Conservation (phyloP, 1,140 invertebrate species). For the Rhizoglyphus robini region DNA sequence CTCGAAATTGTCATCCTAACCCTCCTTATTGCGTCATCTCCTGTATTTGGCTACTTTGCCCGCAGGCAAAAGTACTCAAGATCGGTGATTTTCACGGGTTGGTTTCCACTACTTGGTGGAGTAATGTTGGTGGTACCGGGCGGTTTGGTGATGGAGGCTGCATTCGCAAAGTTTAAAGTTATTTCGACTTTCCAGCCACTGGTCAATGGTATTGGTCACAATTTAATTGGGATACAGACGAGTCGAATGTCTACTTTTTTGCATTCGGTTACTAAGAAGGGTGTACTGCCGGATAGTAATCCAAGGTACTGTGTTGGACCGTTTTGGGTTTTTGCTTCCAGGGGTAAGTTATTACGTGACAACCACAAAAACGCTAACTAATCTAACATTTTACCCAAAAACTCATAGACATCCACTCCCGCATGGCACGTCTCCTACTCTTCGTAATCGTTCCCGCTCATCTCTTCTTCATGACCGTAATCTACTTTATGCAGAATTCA, state of each 20-base stretch:
- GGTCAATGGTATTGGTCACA: slow-evolving; percentile 35
- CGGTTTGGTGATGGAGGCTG: slow-evolving; percentile 32
- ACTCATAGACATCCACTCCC: slow-evolving; percentile 30
- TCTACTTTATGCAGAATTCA: slow-evolving; percentile 36
- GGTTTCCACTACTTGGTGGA: slow-evolving; percentile 16
- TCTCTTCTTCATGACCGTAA: slow-evolving; percentile 43
- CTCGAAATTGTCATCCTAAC: slow-evolving; percentile 41
- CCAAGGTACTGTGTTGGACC: slow-evolving; percentile 30
- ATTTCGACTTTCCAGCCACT: slow-evolving; percentile 39
- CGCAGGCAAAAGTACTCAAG: slow-evolving; percentile 49
- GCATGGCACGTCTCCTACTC: slow-evolving; percentile 44
- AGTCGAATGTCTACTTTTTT: slow-evolving; percentile 32
- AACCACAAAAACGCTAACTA: not conserved
- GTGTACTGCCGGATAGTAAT: slow-evolving; percentile 23
- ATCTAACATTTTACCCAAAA: too few species aligned
- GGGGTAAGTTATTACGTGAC: slow-evolving; percentile 21
- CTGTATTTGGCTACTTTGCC: slow-evolving; percentile 61
- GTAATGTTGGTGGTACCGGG: slow-evolving; percentile 23
- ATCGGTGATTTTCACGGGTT: slow-evolving; percentile 16
- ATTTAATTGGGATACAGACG: slow-evolving; percentile 42
- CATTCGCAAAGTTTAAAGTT: slow-evolving; percentile 31
- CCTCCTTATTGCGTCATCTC: slow-evolving; percentile 30
- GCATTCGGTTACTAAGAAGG: slow-evolving; percentile 34
- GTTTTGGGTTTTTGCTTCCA: slow-evolving; percentile 27
- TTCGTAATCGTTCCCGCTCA: slow-evolving; percentile 47